These are phyloP conservation scores for Heliconius congener DNA, from an alignment of 1,140 invertebrate species.

Conservation along the genomic window DNA sequence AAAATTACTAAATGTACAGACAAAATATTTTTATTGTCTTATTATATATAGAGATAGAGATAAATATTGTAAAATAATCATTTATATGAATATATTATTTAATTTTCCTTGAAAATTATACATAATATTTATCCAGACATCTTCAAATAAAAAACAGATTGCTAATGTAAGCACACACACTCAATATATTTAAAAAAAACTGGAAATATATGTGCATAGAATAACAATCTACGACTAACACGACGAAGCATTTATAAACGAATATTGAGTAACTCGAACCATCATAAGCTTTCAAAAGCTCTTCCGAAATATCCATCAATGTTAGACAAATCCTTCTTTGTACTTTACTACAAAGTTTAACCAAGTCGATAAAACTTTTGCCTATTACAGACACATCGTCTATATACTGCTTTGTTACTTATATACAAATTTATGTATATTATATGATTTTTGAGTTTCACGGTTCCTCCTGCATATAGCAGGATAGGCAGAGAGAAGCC, in stretches of 20 bases:
- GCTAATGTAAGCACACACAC: too few species aligned
- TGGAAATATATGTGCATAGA: not conserved
- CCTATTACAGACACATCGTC: constrained; percentile 10
- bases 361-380: constrained; percentile 24
- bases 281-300: constrained; percentile 7
- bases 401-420: not conserved
- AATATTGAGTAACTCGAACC: not conserved
- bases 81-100: too few species aligned
- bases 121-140: too few species aligned
- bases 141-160: too few species aligned
- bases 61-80: too few species aligned
- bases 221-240: not conserved
- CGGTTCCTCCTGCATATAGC: too few species aligned
- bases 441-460: not conserved
- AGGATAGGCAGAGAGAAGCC: too few species aligned
- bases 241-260: not conserved
- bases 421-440: not conserved
- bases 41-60: too few species aligned
- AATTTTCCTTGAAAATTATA: too few species aligned
- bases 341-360: constrained; percentile 16
- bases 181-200: too few species aligned
- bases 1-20: too few species aligned
- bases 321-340: constrained; percentile 28
- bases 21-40: too few species aligned
- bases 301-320: constrained; percentile 24